Evolutionary conservation across 2,113 vertebrate genomes (phyloP).

Genomic region (Chionomys nivalis): DNA sequence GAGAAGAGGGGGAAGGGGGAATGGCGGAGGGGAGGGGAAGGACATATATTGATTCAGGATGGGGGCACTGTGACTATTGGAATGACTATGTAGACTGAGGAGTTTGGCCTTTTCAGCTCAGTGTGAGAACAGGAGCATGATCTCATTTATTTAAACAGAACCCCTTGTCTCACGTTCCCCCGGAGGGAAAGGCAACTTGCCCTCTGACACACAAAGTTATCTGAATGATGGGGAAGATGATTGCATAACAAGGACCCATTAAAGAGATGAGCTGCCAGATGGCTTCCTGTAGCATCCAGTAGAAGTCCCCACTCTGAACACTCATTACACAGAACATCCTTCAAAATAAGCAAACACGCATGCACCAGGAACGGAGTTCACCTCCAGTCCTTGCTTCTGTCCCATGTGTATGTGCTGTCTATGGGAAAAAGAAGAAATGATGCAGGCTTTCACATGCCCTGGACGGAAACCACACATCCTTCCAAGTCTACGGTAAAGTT

Average conservation of each 20-base stretch:
- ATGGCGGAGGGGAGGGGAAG: rapidly evolving
- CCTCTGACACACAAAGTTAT: background rate
- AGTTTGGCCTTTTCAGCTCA: background rate
- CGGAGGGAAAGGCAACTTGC: background rate
- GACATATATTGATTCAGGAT: background rate
- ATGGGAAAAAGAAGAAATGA: background rate
- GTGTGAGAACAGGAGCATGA: background rate
- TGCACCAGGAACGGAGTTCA: background rate
- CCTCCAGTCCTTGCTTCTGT: background rate
- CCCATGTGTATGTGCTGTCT: background rate
- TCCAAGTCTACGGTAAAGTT: conserved; percentile 9
- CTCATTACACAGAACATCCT: background rate
- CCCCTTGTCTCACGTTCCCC: background rate
- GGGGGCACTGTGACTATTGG: background rate
- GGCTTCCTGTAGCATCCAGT: background rate
- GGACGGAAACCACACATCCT: background rate
- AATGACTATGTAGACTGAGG: background rate
- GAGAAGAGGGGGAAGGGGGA: background rate
- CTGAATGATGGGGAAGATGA: background rate
- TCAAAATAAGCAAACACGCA: background rate
- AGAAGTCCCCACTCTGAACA: background rate
- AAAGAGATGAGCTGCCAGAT: background rate
- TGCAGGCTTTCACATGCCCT: background rate
- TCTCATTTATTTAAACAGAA: background rate
- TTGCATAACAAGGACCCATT: background rate